Base-by-base conservation (phyloP, 2,797 vertebrate species). In the Gymnocypris eckloni region DNA sequence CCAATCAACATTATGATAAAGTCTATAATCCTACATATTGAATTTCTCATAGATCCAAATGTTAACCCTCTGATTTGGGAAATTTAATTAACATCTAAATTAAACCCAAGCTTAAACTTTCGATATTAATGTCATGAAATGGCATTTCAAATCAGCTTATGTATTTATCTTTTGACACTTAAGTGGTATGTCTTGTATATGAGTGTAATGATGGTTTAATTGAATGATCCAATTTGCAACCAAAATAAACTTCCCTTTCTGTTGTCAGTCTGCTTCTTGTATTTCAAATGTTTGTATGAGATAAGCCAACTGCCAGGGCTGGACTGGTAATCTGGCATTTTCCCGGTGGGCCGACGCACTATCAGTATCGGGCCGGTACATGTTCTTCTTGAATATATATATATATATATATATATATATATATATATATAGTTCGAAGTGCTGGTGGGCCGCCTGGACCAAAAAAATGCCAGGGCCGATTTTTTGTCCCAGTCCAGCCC, bases 161-260 rank as follows among this genome's bases (percentile, higher is more conserved):
- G 15, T 71, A 28, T 72, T 78, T 64, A 52, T 77, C 64, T 11
- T 77, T 72, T 56, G 22, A 50, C 45, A 71, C 18, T 59, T 84
- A 39, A 79, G 66, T 85, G 41, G 73, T 79, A 66, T 50, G 80
- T 88, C 79, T 79, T 86, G 85, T 88, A 80, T 77, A 86, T 87
- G 83, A 90, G 86, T 89, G 85, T 89, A 89, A 85, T n/a, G 73
- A 87, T 66, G 78, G 79, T 85, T 81, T 81, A 87, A 83, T 50
- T 75, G 84, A 80, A 73, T 80, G 71, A 64, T 77, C 22, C 43
- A 41, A 73, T 86, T 87, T 71, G 64, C 81, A 87, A 80, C 33
- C 52, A 28, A 85, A 90, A 89, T 89, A 90, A 89, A 79, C 33
- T 66, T 82, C 61, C 59, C 84, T 87, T 82, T 89, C 84, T 88